Base-by-base conservation (phyloP, 2,888 invertebrate genomes). In the Sepioteuthis lessoniana region DNA sequence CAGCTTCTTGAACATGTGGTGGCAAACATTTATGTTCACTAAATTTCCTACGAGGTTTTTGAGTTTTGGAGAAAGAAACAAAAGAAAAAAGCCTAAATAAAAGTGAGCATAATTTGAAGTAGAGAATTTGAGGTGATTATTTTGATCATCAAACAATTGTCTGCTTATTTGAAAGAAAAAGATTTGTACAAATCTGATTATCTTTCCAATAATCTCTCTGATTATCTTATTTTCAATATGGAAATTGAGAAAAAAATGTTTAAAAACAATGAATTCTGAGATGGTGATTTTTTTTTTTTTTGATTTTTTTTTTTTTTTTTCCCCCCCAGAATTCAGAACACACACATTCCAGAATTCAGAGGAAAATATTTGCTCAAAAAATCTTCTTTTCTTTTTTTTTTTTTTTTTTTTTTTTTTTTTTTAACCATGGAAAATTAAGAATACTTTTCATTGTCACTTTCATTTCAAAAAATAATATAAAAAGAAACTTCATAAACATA, bases 331-430 rank as follows among this genome's bases (percentile, higher is more conserved):
- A 60, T 31, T 60, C 31, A 7, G 21, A 10, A 25, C 60, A 60
- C 76, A 76, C 76, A 76, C 76, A 76, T 76, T 76, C 76, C 76
- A 76, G n/a, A 76, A 76, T 76, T 76, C n/a, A 31, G 76, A n/a
- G 76, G n/a, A 76, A 31, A 31, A 60, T 31, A 60, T 31, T 76
- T 76, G 76, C 76, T 76, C 76, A 76, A 76, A 19, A 47, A 47
- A 13, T 47, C 8, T 16, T 47, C 16, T 21, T 21, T 21, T 3
- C 50, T 21, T 16, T 16, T 19, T 50, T 50, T 47, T 47, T 16
- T 47, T 46, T 46, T 46, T 46, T 10, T 46, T 10, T 46, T 46
- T 8, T 5, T 46, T 46, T 46, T 46, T 46, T 46, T 5, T 46
- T 10, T 10, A 5, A 46, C n/a, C n/a, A n/a, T n/a, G n/a, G n/a